Percentiles rank a stretch among this genome's conserved stretches.
Conservation (phyloP, 1,140 invertebrate genomes). For the Galendromus occidentalis region DNA sequence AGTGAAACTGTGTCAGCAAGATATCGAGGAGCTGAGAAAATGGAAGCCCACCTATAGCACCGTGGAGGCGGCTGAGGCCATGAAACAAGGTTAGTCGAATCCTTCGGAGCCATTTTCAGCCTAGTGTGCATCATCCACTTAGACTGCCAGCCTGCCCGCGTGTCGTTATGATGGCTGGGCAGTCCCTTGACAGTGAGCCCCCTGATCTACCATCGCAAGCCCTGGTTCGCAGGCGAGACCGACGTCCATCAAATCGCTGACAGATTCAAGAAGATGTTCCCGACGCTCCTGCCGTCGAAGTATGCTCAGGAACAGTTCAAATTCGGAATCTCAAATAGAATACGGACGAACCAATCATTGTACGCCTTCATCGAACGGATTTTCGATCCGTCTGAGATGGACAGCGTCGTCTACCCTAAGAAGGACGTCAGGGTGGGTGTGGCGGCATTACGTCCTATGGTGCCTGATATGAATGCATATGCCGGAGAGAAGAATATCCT, state of each 20-base stretch:
- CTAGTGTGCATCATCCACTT: too few species aligned
- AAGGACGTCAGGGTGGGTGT: background rate
- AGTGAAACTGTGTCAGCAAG: background rate
- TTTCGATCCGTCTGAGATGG: background rate
- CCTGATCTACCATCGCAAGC: too few species aligned
- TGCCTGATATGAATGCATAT: background rate
- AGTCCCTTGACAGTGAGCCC: too few species aligned
- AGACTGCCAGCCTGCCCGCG: too few species aligned
- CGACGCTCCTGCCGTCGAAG: background rate
- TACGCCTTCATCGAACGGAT: background rate
- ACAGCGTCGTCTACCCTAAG: background rate
- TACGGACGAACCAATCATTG: background rate
- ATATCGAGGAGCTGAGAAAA: background rate
- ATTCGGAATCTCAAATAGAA: background rate
- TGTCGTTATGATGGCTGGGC: too few species aligned
- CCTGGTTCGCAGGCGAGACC: background rate
- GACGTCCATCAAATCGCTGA: background rate
- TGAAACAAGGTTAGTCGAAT: background rate
- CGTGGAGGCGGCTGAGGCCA: background rate
- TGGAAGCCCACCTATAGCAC: background rate
- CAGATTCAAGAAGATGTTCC: slow-evolving; percentile 7
- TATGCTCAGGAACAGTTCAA: background rate
- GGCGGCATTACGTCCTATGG: background rate
- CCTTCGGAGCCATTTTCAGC: too few species aligned
- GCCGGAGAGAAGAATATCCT: background rate